Conservation (phyloP, 2,797 vertebrate genomes). For the Eulemur mongoz region DNA sequence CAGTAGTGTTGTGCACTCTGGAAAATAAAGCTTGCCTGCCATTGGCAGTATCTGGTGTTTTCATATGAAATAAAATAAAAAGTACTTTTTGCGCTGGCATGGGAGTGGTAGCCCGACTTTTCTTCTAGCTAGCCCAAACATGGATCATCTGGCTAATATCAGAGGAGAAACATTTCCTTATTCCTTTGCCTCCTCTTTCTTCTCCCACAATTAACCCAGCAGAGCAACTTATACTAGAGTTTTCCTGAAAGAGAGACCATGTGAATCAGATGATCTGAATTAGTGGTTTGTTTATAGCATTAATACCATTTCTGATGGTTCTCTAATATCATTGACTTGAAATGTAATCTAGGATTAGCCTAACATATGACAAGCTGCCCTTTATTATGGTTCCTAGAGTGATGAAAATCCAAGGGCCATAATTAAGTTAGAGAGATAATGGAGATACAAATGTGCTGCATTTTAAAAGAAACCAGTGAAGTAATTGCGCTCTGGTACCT, state of each 20-base stretch:
- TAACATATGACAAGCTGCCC: background rate
- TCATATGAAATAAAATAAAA: background rate
- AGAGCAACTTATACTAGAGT: background rate
- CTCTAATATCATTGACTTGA: conserved; percentile 1
- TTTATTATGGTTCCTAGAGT: background rate
- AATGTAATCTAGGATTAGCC: conserved; percentile 12
- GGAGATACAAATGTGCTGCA: background rate
- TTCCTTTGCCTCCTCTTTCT: background rate
- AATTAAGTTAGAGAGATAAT: background rate
- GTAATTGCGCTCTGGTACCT: background rate
- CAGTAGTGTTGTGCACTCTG: background rate
- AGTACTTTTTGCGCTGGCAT: background rate
- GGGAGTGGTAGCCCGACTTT: background rate
- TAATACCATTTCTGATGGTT: conserved; percentile 46
- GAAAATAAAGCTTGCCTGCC: background rate
- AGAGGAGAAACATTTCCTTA: background rate
- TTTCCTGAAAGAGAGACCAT: conserved; percentile 15
- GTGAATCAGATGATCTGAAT: conserved; percentile 10
- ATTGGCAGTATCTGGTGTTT: background rate
- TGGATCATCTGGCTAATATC: background rate
- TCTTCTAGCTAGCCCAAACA: background rate
- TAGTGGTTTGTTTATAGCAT: background rate
- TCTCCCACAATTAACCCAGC: background rate
- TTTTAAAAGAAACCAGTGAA: background rate
- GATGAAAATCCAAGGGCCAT: background rate